phyloP scores from a whole-genome alignment of 30 jellyfish, hydroid and myxozoan species.

The Hydractinia echinata region DNA sequence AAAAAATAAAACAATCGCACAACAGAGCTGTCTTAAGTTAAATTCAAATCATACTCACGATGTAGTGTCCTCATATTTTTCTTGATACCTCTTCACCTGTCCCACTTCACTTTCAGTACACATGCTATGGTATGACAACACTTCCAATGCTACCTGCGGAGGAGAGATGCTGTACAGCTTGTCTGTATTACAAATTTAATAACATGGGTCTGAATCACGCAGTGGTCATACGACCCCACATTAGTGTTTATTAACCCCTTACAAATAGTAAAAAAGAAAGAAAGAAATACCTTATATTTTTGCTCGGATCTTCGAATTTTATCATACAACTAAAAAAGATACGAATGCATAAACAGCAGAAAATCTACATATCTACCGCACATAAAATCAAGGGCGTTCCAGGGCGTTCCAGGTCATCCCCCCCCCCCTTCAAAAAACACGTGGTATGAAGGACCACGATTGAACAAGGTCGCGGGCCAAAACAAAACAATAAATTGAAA shows the following conservation, averaged over 20 bases:
- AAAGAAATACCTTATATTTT: slow-evolving; percentile 69
- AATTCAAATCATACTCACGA: too few species aligned
- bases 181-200: neutral
- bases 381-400: too few species aligned
- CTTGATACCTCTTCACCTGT: slow-evolving; percentile 22
- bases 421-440: too few species aligned
- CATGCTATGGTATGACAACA: slow-evolving; percentile 90
- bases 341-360: neutral
- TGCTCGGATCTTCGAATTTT: slow-evolving; percentile 97
- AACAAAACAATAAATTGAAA: neutral
- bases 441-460: too few species aligned
- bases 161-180: neutral
- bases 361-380: neutral
- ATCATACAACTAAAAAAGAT: slow-evolving; percentile 74
- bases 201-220: too few species aligned
- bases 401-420: too few species aligned
- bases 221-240: too few species aligned
- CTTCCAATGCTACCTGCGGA: slow-evolving; percentile 90
- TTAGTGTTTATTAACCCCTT: too few species aligned
- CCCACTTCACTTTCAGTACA: slow-evolving; percentile 81
- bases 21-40: too few species aligned
- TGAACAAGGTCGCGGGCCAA: too few species aligned
- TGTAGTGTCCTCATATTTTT: too few species aligned
- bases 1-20: too few species aligned
- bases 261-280: neutral